These are phyloP conservation scores for Siderastrea siderea DNA, from an alignment of 92 coral and sea anemone species.

Conservation along the genomic window DNA sequence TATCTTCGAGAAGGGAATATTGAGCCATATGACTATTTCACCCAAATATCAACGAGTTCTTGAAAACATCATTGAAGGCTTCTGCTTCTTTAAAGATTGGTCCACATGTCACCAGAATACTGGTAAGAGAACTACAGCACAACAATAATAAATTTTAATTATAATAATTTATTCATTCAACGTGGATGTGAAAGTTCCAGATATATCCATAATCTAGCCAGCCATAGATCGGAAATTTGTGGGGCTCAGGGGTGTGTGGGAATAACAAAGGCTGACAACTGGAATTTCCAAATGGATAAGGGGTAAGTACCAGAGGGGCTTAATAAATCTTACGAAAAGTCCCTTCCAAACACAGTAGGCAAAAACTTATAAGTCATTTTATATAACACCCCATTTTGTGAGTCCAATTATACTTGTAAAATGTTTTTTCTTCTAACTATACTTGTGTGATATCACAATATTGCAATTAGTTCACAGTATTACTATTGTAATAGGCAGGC, in stretches of 20 bases:
- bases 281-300: conserved; percentile 1
- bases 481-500: neutral
- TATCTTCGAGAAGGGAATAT: conserved; percentile 61
- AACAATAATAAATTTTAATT: conserved; percentile 35
- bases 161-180: conserved; percentile 10
- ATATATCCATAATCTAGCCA: conserved; percentile 12
- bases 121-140: conserved; percentile 16
- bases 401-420: neutral
- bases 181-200: conserved; percentile 12
- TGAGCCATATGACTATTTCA: conserved; percentile 46
- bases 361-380: neutral
- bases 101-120: conserved; percentile 35
- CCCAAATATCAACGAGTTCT: conserved; percentile 33
- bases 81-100: conserved; percentile 60
- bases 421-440: neutral
- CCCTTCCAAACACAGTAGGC: neutral
- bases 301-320: neutral
- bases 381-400: neutral
- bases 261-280: conserved; percentile 11
- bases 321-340: neutral
- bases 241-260: conserved; percentile 9
- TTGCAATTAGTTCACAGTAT: neutral
- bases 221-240: conserved; percentile 3
- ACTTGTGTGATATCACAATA: neutral
- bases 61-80: conserved; percentile 56